Evolutionary conservation across 2,113 vertebrate species (phyloP).

Genomic region (Tympanuchus pallidicinctus): DNA sequence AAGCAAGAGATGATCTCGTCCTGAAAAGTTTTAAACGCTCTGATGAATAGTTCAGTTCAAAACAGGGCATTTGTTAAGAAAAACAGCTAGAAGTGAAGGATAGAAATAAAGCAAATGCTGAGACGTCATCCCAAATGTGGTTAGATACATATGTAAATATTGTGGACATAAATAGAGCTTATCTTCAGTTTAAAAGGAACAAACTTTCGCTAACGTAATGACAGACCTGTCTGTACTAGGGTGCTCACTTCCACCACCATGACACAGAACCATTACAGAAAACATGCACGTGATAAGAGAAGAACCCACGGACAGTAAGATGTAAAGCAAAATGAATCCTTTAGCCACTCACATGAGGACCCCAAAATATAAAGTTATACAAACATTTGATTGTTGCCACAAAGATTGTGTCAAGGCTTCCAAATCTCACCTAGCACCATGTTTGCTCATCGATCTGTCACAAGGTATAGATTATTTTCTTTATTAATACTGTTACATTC

Average conservation of each 20-base stretch:
- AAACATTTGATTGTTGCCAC: background rate
- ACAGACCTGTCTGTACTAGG: no score
- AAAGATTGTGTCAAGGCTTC: background rate
- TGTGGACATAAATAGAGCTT: background rate
- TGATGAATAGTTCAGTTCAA: background rate
- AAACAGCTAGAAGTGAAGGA: background rate
- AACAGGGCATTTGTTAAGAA: background rate
- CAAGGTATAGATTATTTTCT: background rate
- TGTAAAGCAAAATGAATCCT: background rate
- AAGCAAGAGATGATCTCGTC: background rate
- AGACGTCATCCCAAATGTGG: background rate
- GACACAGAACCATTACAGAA: background rate
- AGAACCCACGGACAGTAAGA: background rate
- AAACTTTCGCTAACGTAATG: background rate
- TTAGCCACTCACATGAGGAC: background rate
- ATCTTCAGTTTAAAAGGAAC: background rate
- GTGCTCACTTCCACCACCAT: background rate
- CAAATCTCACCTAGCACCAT: background rate
- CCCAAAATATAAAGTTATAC: background rate
- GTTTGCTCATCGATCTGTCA: slow-evolving; percentile 11
- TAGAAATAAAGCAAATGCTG: background rate
- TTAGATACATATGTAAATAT: background rate
- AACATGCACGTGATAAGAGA: background rate
- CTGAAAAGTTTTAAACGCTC: background rate
- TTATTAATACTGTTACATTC: background rate